Percentiles rank a stretch among this genome's conserved stretches.
Evolutionary conservation across 2,888 invertebrate genomes (phyloP).

Genomic region (Strigamia maritima): DNA sequence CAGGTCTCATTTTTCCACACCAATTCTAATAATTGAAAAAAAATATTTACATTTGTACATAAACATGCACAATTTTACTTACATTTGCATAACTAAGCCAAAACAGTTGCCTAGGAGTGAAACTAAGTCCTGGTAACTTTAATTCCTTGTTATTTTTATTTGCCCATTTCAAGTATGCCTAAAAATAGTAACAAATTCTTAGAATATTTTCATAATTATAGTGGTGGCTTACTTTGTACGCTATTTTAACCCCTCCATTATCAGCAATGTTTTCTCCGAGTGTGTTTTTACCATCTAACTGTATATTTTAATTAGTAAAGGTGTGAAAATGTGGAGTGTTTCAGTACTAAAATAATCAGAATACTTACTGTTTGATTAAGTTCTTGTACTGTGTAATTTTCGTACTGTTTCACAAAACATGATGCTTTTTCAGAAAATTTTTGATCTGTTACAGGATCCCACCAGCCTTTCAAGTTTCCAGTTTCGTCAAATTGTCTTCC

Average conservation of each 20-base stretch:
- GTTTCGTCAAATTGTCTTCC: constrained; percentile 45
- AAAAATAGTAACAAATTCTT: background rate
- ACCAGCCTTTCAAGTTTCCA: constrained; percentile 46
- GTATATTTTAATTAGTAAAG: background rate
- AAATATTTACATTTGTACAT: background rate
- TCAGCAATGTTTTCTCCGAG: constrained; percentile 42
- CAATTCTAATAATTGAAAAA: constrained; percentile 14
- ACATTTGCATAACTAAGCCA: constrained; percentile 52
- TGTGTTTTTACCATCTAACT: constrained; percentile 41
- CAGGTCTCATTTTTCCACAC: constrained; percentile 35
- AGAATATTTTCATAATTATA: no score
- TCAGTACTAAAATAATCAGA: background rate
- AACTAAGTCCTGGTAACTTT: constrained; percentile 50
- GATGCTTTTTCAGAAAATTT: constrained; percentile 44
- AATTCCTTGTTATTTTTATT: constrained; percentile 41
- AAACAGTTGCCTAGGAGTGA: constrained; percentile 53
- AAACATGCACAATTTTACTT: background rate
- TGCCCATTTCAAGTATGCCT: constrained; percentile 39
- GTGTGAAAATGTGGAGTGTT: background rate
- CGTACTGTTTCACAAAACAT: constrained; percentile 46
- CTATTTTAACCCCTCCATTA: constrained; percentile 41
- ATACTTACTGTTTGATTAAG: constrained; percentile 34
- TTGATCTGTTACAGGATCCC: constrained; percentile 44
- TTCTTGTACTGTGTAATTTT: constrained; percentile 43
- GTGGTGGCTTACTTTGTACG: constrained; percentile 38